Percentiles rank a stretch among this genome's conserved stretches.
Evolutionary conservation across 2,113 vertebrate species (phyloP).

Genomic region (Indicator indicator): DNA sequence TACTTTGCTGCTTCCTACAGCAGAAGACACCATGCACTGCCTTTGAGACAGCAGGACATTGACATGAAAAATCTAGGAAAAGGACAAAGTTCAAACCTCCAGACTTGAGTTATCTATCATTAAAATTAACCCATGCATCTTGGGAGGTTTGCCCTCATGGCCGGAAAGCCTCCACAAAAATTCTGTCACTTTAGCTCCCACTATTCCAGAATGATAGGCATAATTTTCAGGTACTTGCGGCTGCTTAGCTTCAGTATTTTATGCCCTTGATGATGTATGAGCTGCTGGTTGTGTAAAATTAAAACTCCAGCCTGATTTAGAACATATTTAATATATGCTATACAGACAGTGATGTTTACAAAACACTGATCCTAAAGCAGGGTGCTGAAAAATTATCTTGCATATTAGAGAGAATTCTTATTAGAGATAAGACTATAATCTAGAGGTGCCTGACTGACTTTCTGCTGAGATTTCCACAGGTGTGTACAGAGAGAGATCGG

Average conservation of each 20-base stretch:
- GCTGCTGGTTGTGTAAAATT: not conserved
- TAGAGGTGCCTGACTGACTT: not conserved
- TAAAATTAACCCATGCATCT: not conserved
- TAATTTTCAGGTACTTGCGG: not conserved
- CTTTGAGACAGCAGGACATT: not conserved
- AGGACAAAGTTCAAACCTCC: not conserved
- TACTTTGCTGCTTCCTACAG: not conserved
- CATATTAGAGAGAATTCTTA: not conserved
- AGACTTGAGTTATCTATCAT: not conserved
- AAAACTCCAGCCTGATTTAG: not conserved
- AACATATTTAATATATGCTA: not conserved
- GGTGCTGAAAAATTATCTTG: not conserved
- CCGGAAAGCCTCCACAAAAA: not conserved
- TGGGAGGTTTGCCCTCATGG: not conserved
- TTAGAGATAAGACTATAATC: not conserved
- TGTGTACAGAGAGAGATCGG: not conserved
- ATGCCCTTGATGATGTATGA: not conserved
- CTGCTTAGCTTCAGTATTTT: not conserved
- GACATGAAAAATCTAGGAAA: accelerated
- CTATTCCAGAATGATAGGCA: not conserved
- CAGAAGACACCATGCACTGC: not conserved
- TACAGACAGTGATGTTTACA: not conserved
- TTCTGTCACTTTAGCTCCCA: not conserved
- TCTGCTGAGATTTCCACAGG: not conserved
- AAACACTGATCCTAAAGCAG: not conserved